Evolutionary conservation across 2,888 invertebrate species (phyloP), one percentile per base, ranked within the genome.

Genomic region (Ophioninae sp.): DNA sequence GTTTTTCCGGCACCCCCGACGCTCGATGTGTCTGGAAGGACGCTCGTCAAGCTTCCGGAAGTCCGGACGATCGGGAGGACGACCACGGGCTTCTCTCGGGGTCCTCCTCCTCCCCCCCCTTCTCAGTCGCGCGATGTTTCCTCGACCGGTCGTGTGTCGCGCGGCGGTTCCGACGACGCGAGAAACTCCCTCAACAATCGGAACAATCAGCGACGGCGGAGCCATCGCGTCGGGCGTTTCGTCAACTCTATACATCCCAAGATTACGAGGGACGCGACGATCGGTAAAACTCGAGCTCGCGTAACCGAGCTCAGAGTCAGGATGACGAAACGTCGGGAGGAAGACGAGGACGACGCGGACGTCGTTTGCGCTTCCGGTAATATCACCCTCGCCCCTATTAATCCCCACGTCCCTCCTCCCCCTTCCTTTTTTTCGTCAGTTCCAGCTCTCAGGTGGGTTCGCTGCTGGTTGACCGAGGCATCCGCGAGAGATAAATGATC

Each of bases 1-100:
- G 86, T 86, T 76, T 92, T 92, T 82, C 92, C 92, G 79, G 87
- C 88, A 77, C 92, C 92, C n/a, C 92, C 92, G 85, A 85, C 86
- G 69, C 87, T 88, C 64, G 86, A 87, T 84, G 86, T 84, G 72
- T 81, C 87, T 61, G 79, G 85, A 61, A 87, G 86, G 77, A 87
- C 85, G 83, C 85, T 85, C 87, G 88, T 86, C 88, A 88, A 88
- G 86, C 85, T 85, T 65, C 81, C 85, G 85, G 85, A 87, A 83
- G 85, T 87, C 82, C 87, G 83, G 65, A 82, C 83, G 73, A 75
- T 81, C 69, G 17, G 73, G 37, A 57, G 84, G 76, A 62, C 84
- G 81, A 39, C 84, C 13, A 62, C 84, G 81, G 41, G 85, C 13
- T 17, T 50, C 13, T 13, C 82, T 37, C 23, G 39, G 21, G 5